Base-by-base conservation (phyloP, 1,140 invertebrate genomes). In the Varroa destructor region DNA sequence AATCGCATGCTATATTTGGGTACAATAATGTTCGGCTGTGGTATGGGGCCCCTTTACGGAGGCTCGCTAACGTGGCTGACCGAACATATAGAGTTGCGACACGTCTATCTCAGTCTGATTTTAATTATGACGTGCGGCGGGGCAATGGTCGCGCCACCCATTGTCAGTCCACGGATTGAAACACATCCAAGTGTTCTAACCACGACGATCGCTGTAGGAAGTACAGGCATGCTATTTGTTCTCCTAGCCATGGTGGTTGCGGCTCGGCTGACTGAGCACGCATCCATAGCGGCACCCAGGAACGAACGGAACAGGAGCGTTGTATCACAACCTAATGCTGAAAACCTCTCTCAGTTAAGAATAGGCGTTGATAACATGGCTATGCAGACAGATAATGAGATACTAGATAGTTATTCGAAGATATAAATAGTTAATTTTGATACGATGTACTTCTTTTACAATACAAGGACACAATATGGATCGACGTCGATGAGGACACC, bases 111-210 rank as follows among this genome's bases (percentile, higher is more conserved):
- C 40, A 67, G 61, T 40, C 37, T 67, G 12, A 37, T 67, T 46
- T 46, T 67, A 3, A 67, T 67, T 46, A 14, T 67, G 61, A 67
- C 61, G 37, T 67, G 61, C 61, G 61, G 12, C 61, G 61, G 61
- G 12, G 40, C 61, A 40, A 67, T 67, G 61, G 40, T 67, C 12
- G 61, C 61, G 0, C 12, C 37, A 43, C 37, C 12, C 40, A 67
- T 67, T 8, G 61, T 67, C 12, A 67, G 61, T 40, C 61, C 61
- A 8, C 8, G 40, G 36, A 67, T 67, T 8, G 61, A 67, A 37
- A 40, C 2, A 2, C 61, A 46, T 5, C 61, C 61, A 8, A 14
- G 40, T 40, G 40, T 67, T 37, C 61, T 67, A 12, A 40, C 46
- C 12, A 40, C 14, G 36, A 37, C 36, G 5, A 40, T 67, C 61